Conservation (phyloP, 2,888 invertebrate species). For the Mimumesa dahlbomi region DNA sequence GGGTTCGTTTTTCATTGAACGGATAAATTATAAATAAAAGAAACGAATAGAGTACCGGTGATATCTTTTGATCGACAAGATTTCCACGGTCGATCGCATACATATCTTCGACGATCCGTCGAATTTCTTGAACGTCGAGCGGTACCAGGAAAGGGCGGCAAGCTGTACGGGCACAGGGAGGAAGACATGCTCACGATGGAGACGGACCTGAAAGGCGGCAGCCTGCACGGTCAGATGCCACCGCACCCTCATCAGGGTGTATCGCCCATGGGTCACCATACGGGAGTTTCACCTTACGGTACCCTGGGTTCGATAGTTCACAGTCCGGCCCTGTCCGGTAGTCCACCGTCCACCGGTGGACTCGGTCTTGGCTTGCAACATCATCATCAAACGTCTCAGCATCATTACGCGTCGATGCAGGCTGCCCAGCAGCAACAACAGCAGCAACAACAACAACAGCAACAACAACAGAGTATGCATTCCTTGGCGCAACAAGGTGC, state of each 20-base stretch:
- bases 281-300: conserved; percentile 83
- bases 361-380: conserved; percentile 70
- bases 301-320: conserved; percentile 85
- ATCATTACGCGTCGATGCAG: conserved; percentile 78
- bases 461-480: conserved; percentile 72
- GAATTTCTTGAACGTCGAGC: conserved; percentile 54
- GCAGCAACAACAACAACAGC: conserved; percentile 62
- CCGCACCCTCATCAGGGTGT: conserved; percentile 88
- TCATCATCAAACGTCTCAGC: conserved; percentile 77
- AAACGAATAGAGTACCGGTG: conserved; percentile 10
- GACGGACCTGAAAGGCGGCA: conserved; percentile 94
- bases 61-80: neutral
- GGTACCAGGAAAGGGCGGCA: conserved; percentile 81
- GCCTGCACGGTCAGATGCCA: conserved; percentile 92
- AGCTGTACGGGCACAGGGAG: conserved; percentile 92
- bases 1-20: too few species aligned
- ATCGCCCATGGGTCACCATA: conserved; percentile 85
- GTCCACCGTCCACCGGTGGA: conserved; percentile 74
- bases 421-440: conserved; percentile 76
- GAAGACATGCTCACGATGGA: conserved; percentile 95
- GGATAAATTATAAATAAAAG: too few species aligned
- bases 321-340: conserved; percentile 76
- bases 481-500: conserved; percentile 65
- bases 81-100: neutral
- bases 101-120: conserved; percentile 45